Conservation (phyloP, 2,797 vertebrate genomes). For the Pseudochirops cupreus region DNA sequence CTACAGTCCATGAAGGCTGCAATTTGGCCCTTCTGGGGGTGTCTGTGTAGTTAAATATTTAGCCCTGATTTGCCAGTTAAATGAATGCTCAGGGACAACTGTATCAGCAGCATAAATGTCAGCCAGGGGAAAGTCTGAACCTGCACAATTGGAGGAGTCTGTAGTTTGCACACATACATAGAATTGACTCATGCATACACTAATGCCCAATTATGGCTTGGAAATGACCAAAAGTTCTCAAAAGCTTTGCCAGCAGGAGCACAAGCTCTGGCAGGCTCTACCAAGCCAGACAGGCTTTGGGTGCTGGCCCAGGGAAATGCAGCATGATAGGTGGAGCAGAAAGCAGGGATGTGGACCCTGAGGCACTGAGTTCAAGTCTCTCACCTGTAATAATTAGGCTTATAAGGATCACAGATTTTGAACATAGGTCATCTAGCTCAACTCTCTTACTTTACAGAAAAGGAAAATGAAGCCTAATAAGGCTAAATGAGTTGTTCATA, state of each 20-base stretch:
- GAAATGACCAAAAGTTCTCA: not conserved
- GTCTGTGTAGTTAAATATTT: not conserved
- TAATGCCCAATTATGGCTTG: not conserved
- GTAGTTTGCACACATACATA: not conserved
- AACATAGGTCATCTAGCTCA: not conserved
- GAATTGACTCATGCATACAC: not conserved
- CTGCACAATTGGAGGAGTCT: not conserved
- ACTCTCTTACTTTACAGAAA: not conserved
- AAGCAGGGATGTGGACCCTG: not conserved
- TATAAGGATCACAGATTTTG: not conserved
- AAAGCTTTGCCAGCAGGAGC: not conserved
- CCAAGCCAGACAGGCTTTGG: not conserved
- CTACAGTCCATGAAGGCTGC: not conserved
- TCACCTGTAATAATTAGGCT: not conserved
- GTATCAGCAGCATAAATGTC: not conserved
- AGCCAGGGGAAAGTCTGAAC: not conserved
- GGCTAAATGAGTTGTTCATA: not conserved
- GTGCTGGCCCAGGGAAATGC: not conserved
- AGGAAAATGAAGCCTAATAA: not conserved
- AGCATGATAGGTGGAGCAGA: not conserved
- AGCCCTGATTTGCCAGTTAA: not conserved
- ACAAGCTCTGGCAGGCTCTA: not conserved
- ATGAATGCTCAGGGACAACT: not conserved
- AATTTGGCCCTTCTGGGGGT: not conserved
- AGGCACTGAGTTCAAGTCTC: not conserved